Evolutionary conservation across 1,140 invertebrate species (phyloP).

Genomic region (Galleria mellonella): DNA sequence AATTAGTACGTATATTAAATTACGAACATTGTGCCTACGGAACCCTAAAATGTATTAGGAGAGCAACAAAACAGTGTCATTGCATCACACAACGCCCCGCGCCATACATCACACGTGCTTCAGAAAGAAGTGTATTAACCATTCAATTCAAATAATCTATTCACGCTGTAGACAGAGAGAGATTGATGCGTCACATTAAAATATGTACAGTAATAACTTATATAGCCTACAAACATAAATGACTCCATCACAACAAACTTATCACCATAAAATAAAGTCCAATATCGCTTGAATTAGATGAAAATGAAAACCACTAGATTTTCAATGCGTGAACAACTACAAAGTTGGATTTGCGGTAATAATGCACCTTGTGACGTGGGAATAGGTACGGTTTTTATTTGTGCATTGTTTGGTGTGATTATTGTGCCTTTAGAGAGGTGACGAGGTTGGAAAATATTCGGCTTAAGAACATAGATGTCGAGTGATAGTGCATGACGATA

Average conservation of each 20-base stretch:
- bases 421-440: slow-evolving; percentile 27
- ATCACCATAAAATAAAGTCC: not conserved
- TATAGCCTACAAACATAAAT: slow-evolving; percentile 7
- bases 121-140: slow-evolving; percentile 36
- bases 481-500: slow-evolving; percentile 42
- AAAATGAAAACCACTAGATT: not conserved
- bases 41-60: no score
- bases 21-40: no score
- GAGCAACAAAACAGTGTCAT: not conserved
- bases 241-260: not conserved
- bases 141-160: slow-evolving; percentile 54
- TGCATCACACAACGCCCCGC: slow-evolving; percentile 23
- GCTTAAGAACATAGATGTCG: slow-evolving; percentile 46
- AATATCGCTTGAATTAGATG: not conserved
- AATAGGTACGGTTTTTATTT: slow-evolving; percentile 2
- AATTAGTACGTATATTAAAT: no score
- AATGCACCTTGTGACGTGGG: not conserved
- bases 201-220: slow-evolving; percentile 44
- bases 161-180: slow-evolving; percentile 28
- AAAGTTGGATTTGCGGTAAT: not conserved
- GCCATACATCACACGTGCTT: slow-evolving; percentile 30
- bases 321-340: not conserved
- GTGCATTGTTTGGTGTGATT: slow-evolving; percentile 4
- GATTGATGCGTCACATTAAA: slow-evolving; percentile 51
- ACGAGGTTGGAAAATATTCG: slow-evolving; percentile 53